Evolutionary conservation across 2,797 vertebrate genomes (phyloP).

Genomic region (Anolis apletophallus): DNA sequence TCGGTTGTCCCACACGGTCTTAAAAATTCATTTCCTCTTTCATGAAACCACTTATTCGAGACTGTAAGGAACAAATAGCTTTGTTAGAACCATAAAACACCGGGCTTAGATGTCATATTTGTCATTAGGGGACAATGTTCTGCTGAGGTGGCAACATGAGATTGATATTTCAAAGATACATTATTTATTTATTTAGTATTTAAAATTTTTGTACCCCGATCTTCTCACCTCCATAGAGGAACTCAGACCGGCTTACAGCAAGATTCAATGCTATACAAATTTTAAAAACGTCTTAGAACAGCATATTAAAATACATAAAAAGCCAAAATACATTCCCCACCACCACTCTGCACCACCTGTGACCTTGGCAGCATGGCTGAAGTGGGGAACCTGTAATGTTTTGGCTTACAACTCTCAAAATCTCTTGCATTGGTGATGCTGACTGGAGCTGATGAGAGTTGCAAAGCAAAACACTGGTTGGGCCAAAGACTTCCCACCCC

Average conservation of each 20-base stretch:
- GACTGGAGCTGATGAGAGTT: background rate
- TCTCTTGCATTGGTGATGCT: background rate
- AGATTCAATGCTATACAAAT: no score
- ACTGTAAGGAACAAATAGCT: constrained; percentile 80
- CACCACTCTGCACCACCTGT: no score
- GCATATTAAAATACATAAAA: no score
- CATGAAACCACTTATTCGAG: constrained; percentile 99
- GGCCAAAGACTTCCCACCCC: background rate
- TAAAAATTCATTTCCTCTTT: constrained; percentile 97
- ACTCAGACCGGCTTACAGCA: no score
- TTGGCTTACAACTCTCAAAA: background rate
- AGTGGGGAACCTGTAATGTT: background rate
- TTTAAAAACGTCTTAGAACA: no score
- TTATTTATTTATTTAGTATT: no score
- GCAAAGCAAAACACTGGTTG: background rate
- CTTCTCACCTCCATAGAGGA: no score
- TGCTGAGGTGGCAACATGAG: background rate
- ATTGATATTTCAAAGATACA: background rate
- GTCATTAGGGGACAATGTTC: background rate
- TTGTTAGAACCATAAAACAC: background rate
- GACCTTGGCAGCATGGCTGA: no score
- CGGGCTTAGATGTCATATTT: background rate
- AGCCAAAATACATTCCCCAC: background rate
- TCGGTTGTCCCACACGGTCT: constrained; percentile 95
- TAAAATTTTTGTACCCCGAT: no score